These are phyloP conservation scores for Caenorhabditis sulstoni DNA, from an alignment of 2,888 invertebrate genomes.

Conservation along the genomic window DNA sequence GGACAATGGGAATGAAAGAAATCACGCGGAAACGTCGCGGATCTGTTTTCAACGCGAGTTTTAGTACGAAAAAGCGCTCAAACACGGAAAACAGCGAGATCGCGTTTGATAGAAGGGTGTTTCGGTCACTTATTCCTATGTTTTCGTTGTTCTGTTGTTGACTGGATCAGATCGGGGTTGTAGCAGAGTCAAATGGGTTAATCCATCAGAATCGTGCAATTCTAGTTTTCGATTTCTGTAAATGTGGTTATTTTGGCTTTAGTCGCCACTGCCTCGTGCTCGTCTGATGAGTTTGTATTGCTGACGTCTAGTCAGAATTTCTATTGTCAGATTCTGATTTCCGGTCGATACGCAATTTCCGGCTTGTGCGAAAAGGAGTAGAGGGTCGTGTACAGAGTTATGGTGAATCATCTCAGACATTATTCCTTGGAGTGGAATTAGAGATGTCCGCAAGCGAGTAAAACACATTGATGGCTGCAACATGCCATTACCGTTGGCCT, in stretches of 20 bases:
- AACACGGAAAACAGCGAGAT: too few relatives aligned
- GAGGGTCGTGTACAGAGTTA: neutral
- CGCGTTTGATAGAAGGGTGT: too few relatives aligned
- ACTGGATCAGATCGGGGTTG: neutral
- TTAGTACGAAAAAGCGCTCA: too few relatives aligned
- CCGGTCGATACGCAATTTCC: constrained; percentile 23
- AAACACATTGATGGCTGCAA: constrained; percentile 43
- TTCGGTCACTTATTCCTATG: neutral
- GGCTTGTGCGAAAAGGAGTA: too few relatives aligned
- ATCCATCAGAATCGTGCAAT: constrained; percentile 2
- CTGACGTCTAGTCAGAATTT: constrained; percentile 33
- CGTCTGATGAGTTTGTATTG: constrained; percentile 9
- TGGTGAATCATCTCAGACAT: neutral
- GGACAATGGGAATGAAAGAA: constrained; percentile 33
- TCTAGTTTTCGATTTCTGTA: constrained; percentile 1
- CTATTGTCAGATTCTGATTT: constrained; percentile 12
- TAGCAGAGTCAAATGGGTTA: neutral
- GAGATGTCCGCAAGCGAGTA: constrained; percentile 6
- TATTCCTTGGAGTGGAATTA: neutral
- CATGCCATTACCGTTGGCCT: constrained; percentile 33
- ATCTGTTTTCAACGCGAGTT: too few relatives aligned
- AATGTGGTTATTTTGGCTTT: neutral
- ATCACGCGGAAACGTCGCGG: neutral
- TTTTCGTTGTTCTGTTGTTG: constrained; percentile 5
- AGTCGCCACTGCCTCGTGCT: neutral